Evolutionary conservation across 2,113 vertebrate species (phyloP).

Genomic region (Sinocyclocheilus anophthalmus): DNA sequence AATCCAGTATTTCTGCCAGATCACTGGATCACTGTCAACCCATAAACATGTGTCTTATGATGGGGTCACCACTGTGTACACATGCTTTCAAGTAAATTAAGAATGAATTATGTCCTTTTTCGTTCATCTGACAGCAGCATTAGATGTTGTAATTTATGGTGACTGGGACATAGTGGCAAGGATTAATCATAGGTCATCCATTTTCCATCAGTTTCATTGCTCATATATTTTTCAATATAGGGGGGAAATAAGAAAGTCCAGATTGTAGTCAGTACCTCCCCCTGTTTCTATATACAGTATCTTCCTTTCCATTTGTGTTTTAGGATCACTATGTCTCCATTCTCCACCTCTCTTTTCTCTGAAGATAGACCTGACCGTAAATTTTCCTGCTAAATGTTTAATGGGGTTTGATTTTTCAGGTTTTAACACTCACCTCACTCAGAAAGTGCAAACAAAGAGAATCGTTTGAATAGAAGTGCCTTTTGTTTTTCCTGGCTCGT

Average conservation of each 20-base stretch:
- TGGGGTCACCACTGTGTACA: background rate
- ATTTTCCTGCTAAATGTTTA: conserved; percentile 57
- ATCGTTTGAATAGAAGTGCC: conserved; percentile 42
- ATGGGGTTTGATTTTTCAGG: conserved; percentile 54
- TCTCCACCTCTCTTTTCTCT: conserved; percentile 43
- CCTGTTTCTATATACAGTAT: conserved; percentile 35
- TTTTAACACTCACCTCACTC: background rate
- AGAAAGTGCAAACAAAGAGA: conserved; percentile 46
- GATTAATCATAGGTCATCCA: conserved; percentile 21
- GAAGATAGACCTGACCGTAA: conserved; percentile 47
- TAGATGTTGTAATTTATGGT: conserved; percentile 23
- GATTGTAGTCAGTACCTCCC: conserved; percentile 13
- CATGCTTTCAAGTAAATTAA: conserved; percentile 24
- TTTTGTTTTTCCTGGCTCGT: conserved; percentile 48
- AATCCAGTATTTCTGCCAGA: conserved; percentile 14
- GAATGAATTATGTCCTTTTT: conserved; percentile 25
- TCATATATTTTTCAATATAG: conserved; percentile 19
- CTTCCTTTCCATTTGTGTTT: conserved; percentile 53
- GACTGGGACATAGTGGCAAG: background rate
- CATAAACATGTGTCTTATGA: background rate
- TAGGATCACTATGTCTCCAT: conserved; percentile 40
- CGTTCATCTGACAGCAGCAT: conserved; percentile 28
- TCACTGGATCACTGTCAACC: background rate
- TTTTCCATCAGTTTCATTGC: background rate
- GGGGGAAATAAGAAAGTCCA: conserved; percentile 16